Conservation (phyloP, 1,140 invertebrate genomes). For the Venturia canescens region DNA sequence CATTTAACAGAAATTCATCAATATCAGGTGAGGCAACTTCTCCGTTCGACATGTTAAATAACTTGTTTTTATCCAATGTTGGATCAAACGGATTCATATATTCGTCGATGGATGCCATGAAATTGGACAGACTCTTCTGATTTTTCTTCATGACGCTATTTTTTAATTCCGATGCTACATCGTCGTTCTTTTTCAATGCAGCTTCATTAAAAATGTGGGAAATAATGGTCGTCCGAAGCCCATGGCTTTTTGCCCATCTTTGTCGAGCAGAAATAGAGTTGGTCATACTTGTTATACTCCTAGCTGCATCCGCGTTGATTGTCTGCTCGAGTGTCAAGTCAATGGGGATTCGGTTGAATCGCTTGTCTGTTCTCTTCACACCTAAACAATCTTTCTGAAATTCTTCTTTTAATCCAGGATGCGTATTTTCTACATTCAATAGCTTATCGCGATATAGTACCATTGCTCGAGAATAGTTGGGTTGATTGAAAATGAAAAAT, state of each 20-base stretch:
- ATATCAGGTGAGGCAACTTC: not conserved
- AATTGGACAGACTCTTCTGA: slow-evolving; percentile 7
- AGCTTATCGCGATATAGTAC: not conserved
- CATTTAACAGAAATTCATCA: not conserved
- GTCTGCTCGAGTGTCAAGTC: not conserved
- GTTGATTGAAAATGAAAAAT: not conserved
- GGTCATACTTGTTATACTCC: not conserved
- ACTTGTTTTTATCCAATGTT: too few relatives aligned
- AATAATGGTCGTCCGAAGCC: not conserved
- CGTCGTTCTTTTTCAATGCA: slow-evolving; percentile 74
- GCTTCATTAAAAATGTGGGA: slow-evolving; percentile 82
- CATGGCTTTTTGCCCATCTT: not conserved
- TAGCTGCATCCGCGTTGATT: not conserved
- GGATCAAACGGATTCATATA: too few relatives aligned
- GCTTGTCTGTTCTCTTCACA: not conserved
- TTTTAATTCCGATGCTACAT: slow-evolving; percentile 8
- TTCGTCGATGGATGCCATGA: too few relatives aligned
- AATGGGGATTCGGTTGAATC: not conserved
- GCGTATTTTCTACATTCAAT: not conserved
- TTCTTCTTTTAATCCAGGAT: not conserved
- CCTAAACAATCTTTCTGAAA: not conserved
- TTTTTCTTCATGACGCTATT: slow-evolving; percentile 63
- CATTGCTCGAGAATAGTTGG: not conserved
- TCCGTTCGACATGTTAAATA: not conserved
- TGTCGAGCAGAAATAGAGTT: not conserved